Base-by-base conservation (phyloP, 2,797 vertebrate genomes). In the Luscinia megarhynchos region DNA sequence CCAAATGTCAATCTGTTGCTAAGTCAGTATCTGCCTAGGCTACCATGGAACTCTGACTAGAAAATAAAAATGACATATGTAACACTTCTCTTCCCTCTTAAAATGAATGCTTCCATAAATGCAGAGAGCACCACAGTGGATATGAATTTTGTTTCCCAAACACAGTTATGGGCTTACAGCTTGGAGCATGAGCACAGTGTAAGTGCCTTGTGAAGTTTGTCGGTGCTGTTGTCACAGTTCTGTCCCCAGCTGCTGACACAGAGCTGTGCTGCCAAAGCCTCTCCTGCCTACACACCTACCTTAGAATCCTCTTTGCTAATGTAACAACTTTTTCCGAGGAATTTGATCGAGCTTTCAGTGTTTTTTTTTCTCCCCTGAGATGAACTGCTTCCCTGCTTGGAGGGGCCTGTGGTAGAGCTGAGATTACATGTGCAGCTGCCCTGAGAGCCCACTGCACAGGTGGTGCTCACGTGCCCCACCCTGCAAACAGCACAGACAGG, bases 151-250 rank as follows among this genome's bases (percentile, higher is more conserved):
- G 11, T 75, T 88, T 72, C 19, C 91, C 32, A 19, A 21, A 40
- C 16, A 8, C n/a, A 19, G 1, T 76, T 67, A 17, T 0, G 10
- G 34, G 16, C 7, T 11, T 73, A 1, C 16, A 11, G 12, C 18
- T 46, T 54, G 61, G n/a, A 63, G 46, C 27, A 22, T 79, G 34
- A 83, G 70, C 26, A 3, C n/a, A 12, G 27, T 23, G 6, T 27
- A 9, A 48, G 59, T 61, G 46, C 8, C 38, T 17, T 11, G 18
- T 19, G 0, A 29, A 29, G 40, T 30, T 61, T 3, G 0, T n/a
- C n/a, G 13, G 58, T 40, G 15, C 13, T 41, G 13, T 29, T 34
- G 46, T 30, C 57, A 21, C 26, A 14, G 22, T 58, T 93, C n/a
- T 76, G 24, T 70, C 38, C 34, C 24, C 51, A 38, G 27, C 48